phyloP scores from a whole-genome alignment of 2,797 vertebrate species.

The Pristis pectinata region DNA sequence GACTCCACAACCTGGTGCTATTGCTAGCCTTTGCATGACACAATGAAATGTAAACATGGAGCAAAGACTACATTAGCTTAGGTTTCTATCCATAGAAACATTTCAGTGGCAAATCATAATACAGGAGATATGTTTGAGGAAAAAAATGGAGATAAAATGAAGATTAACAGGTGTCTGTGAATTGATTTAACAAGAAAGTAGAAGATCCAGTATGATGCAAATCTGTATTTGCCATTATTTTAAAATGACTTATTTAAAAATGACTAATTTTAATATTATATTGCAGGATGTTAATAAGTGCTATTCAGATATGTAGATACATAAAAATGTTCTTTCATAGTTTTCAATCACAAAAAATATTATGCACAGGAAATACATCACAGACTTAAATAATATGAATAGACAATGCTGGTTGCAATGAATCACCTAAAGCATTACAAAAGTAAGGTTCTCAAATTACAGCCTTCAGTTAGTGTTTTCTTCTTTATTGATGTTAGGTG shows the following conservation, averaged over 20 bases:
- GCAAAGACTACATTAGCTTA: neutral
- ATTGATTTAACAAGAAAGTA: neutral
- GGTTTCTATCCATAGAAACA: neutral
- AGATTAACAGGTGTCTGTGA: constrained; percentile 17
- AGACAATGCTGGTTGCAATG: neutral
- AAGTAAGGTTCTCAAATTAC: neutral
- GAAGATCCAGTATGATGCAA: neutral
- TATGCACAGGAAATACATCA: neutral
- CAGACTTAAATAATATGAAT: neutral
- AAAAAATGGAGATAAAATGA: neutral
- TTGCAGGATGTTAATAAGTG: neutral
- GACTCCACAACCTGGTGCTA: neutral
- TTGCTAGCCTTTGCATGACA: neutral
- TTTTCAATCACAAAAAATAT: neutral
- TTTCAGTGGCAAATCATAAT: neutral
- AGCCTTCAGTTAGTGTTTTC: neutral
- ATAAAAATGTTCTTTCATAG: neutral
- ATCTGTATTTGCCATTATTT: neutral
- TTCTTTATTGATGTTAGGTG: neutral
- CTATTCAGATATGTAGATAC: neutral
- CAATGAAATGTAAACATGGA: neutral
- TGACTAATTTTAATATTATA: neutral
- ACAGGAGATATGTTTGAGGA: neutral
- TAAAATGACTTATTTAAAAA: neutral
- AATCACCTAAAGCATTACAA: neutral